phyloP scores from a whole-genome alignment of 2,888 invertebrate species.

The Trilocha varians region DNA sequence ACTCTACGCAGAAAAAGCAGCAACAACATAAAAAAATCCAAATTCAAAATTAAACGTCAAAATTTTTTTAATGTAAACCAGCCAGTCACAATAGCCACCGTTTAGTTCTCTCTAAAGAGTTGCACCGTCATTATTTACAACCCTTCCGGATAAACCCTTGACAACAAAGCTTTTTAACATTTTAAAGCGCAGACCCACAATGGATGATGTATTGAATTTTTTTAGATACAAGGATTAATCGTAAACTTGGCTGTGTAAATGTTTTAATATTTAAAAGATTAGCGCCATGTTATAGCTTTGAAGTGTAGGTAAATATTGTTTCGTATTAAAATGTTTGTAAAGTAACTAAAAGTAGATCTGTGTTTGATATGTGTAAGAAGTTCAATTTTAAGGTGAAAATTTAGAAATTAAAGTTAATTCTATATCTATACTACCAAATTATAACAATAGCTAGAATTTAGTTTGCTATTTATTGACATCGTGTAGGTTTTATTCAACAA shows the following conservation, averaged over 20 bases:
- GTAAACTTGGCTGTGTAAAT: conserved; percentile 49
- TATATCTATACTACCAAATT: too few species aligned
- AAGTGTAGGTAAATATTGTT: conserved; percentile 21
- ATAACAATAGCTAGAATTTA: too few species aligned
- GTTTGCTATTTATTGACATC: too few species aligned
- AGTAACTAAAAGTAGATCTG: neutral
- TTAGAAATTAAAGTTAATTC: too few species aligned
- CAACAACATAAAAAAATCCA: too few species aligned
- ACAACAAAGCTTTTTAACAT: conserved; percentile 71
- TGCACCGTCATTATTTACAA: conserved; percentile 71
- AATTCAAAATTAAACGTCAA: too few species aligned
- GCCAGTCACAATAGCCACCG: conserved; percentile 25
- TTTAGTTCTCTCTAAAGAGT: conserved; percentile 63
- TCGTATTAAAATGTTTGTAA: neutral
- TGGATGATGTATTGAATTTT: conserved; percentile 55
- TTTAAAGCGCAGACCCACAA: conserved; percentile 63
- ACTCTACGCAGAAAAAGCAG: too few species aligned
- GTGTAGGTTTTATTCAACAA: too few species aligned
- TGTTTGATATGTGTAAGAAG: too few species aligned
- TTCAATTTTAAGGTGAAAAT: too few species aligned
- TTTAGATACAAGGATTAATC: conserved; percentile 45
- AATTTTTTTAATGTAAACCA: neutral
- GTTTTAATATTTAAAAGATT: conserved; percentile 73
- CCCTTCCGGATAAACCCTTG: conserved; percentile 64
- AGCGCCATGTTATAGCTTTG: conserved; percentile 52